A percentile compares a stretch with the other conserved stretches of the same genome.
Conservation (phyloP, 2,888 invertebrate genomes). For the Drosophila anceps region DNA sequence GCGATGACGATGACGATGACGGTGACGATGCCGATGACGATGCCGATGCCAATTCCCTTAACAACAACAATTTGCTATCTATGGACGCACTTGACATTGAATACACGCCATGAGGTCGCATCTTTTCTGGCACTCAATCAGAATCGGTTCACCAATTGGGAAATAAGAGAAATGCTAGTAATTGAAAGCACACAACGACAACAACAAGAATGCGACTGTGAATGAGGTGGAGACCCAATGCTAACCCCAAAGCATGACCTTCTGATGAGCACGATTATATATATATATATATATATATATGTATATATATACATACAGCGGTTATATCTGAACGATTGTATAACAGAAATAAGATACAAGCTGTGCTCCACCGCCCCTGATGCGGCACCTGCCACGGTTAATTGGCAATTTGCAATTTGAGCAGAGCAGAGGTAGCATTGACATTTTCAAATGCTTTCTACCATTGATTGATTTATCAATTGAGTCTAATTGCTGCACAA, state of each 20-base stretch:
- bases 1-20: constrained; percentile 4
- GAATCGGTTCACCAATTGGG: constrained; percentile 61
- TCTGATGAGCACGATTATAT: constrained; percentile 29
- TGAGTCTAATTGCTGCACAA: constrained; percentile 70
- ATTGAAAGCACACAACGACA: constrained; percentile 42
- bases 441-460: constrained; percentile 27
- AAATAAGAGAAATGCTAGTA: constrained; percentile 38
- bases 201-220: constrained; percentile 16
- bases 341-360: constrained; percentile 26
- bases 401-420: constrained; percentile 56
- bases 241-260: constrained; percentile 60
- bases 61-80: constrained; percentile 11
- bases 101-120: constrained; percentile 43
- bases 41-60: not conserved
- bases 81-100: constrained; percentile 69
- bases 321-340: constrained; percentile 28
- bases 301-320: constrained; percentile 1
- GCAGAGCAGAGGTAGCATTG: constrained; percentile 12
- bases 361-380: constrained; percentile 13
- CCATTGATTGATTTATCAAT: constrained; percentile 57
- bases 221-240: constrained; percentile 51
- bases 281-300: not conserved
- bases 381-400: constrained; percentile 64
- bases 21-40: not conserved
- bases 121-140: constrained; percentile 58